Conservation (phyloP, 2,113 vertebrate species). For the Pyxicephalus adspersus region DNA sequence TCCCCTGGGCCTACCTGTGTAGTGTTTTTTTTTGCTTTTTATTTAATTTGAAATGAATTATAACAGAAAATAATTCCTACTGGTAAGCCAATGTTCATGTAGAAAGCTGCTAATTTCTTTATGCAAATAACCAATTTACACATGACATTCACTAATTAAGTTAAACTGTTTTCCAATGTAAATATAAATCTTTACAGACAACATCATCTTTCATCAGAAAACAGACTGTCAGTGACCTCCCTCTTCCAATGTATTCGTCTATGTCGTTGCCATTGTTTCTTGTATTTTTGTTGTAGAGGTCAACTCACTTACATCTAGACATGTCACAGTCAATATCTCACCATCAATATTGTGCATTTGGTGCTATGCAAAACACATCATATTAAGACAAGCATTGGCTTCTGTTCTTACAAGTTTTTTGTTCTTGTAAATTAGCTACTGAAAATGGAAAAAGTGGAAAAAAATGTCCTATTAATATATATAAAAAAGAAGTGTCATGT, state of each 20-base stretch:
- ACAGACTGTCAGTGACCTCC: neutral
- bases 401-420: too few species aligned
- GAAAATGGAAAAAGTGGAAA: too few species aligned
- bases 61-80: neutral
- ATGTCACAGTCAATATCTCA: neutral
- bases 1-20: too few species aligned
- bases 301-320: neutral
- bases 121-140: neutral
- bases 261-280: neutral
- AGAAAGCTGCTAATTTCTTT: neutral
- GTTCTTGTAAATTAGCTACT: too few species aligned
- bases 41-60: neutral
- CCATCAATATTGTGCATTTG: neutral
- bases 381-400: too few species aligned
- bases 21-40: too few species aligned
- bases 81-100: neutral
- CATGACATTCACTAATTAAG: neutral
- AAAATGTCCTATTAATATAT: too few species aligned
- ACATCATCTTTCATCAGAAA: neutral
- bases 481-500: too few species aligned
- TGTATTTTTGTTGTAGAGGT: neutral
- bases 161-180: neutral
- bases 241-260: neutral
- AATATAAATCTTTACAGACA: neutral
- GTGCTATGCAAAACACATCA: neutral